Conservation (phyloP, 2,113 vertebrate species). For the Ginglymostoma cirratum region DNA sequence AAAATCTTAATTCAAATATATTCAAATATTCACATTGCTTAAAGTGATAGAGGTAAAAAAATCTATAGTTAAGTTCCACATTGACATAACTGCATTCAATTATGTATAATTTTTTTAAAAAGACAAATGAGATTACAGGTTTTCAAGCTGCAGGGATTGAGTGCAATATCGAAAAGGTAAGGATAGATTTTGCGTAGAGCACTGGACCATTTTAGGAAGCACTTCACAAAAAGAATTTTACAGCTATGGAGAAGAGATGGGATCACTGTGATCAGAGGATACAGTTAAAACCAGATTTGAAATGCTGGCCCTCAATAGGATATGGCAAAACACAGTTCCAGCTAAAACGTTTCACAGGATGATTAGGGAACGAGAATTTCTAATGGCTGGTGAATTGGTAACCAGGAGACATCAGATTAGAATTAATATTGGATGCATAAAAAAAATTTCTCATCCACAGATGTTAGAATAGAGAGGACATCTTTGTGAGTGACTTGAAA, state of each 20-base stretch:
- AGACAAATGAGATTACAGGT: not conserved
- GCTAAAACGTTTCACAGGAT: not conserved
- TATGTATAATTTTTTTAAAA: not conserved
- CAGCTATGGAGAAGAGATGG: not conserved
- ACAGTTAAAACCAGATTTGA: not conserved
- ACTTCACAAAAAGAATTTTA: not conserved
- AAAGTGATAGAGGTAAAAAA: not conserved
- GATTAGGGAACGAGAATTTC: not conserved
- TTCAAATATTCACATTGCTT: not conserved
- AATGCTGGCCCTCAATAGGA: not conserved
- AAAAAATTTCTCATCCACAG: not conserved
- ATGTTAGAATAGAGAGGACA: not conserved
- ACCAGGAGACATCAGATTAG: not conserved
- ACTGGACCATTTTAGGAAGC: not conserved
- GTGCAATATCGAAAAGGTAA: not conserved
- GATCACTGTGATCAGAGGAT: not conserved
- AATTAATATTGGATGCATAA: not conserved
- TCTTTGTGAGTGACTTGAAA: not conserved
- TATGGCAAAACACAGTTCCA: not conserved
- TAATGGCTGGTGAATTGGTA: not conserved
- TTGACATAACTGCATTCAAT: not conserved
- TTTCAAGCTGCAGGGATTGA: not conserved
- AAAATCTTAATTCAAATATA: conserved; percentile 9
- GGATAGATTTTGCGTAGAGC: not conserved
- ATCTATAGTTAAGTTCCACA: not conserved